phyloP scores from a whole-genome alignment of 2,888 invertebrate genomes.

The Xiphydria camelus region DNA sequence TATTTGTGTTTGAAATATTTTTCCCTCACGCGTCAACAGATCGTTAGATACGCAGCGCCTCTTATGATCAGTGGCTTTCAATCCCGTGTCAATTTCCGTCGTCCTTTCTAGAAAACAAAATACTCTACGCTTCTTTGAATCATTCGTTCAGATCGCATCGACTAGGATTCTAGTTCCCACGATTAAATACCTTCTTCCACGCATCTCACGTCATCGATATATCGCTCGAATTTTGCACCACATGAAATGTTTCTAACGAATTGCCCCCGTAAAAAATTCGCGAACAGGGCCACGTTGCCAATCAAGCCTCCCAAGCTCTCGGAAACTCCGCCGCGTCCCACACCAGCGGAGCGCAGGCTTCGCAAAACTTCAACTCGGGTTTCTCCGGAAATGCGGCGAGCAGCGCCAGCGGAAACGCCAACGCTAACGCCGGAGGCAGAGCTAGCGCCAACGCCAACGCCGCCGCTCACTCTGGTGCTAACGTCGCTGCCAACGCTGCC shows the following conservation, averaged over 20 bases:
- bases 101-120: no score
- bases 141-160: no score
- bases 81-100: no score
- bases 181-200: no score
- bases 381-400: not conserved
- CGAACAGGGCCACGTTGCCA: slow-evolving; percentile 6
- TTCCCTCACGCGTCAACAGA: no score
- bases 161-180: no score
- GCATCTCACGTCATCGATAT: no score
- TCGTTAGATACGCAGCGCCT: no score
- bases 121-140: no score
- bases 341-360: not conserved
- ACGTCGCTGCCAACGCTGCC: not conserved
- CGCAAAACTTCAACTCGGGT: not conserved
- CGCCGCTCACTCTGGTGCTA: not conserved
- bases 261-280: not conserved
- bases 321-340: not conserved
- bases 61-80: no score
- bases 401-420: not conserved
- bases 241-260: not conserved
- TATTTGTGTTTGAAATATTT: no score
- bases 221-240: no score
- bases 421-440: not conserved
- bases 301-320: not conserved
- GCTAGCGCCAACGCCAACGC: not conserved